These are phyloP conservation scores for Drosophila nigricruria DNA, from an alignment of 2,888 invertebrate species.

Conservation along the genomic window DNA sequence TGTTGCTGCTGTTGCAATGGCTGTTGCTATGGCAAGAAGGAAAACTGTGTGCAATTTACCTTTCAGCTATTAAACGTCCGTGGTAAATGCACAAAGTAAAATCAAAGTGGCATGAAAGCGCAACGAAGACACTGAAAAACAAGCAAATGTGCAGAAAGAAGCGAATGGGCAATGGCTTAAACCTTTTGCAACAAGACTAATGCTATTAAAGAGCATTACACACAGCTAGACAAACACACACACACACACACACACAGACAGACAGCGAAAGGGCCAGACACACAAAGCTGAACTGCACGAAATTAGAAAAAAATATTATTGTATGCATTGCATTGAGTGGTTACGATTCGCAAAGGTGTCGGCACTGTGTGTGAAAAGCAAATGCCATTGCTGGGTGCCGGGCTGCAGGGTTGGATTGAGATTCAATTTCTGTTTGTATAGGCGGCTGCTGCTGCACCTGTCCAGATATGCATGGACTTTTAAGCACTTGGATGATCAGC, in stretches of 20 bases:
- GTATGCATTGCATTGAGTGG: constrained; percentile 66
- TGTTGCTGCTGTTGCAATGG: constrained; percentile 49
- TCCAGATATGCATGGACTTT: constrained; percentile 55
- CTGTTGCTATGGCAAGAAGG: constrained; percentile 60
- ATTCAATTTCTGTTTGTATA: constrained; percentile 50
- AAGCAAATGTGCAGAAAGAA: constrained; percentile 37
- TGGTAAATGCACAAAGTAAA: constrained; percentile 78
- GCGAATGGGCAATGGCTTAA: constrained; percentile 66
- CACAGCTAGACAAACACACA: constrained; percentile 46
- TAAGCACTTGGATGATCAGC: constrained; percentile 46
- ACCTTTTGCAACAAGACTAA: constrained; percentile 72
- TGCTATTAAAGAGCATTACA: constrained; percentile 69
- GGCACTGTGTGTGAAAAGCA: constrained; percentile 31
- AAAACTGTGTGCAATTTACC: constrained; percentile 77
- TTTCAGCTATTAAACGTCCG: constrained; percentile 78
- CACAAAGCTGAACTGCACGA: constrained; percentile 40
- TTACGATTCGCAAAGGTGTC: constrained; percentile 57
- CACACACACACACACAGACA: constrained; percentile 5
- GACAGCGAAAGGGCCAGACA: constrained; percentile 13
- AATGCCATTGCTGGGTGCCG: constrained; percentile 13
- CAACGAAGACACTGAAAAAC: constrained; percentile 63
- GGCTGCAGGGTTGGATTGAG: constrained; percentile 11
- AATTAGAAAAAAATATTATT: constrained; percentile 79
- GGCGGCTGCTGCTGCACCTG: constrained; percentile 20
- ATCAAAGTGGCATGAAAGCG: constrained; percentile 80